A percentile compares a stretch with the other conserved stretches of the same genome.
phyloP scores from a whole-genome alignment of 2,113 vertebrate species.

The Salvelinus alpinus region DNA sequence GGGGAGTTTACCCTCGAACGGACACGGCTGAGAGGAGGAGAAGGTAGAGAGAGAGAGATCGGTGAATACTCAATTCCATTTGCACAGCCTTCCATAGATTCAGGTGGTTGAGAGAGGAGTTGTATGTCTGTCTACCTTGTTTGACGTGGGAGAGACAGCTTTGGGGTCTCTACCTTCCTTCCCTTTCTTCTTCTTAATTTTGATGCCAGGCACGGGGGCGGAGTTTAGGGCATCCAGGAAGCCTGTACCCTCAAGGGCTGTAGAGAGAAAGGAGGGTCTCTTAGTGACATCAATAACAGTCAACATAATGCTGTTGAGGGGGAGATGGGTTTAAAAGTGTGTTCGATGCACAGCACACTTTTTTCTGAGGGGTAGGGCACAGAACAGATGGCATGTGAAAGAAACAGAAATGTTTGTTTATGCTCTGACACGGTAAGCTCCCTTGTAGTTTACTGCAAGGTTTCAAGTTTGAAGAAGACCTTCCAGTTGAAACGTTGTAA shows the following conservation, averaged over 20 bases:
- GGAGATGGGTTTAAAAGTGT: background rate
- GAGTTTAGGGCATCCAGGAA: slow-evolving; percentile 96
- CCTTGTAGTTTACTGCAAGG: too few relatives aligned
- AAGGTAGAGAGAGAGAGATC: background rate
- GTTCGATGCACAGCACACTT: too few relatives aligned
- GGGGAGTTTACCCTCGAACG: slow-evolving; percentile 82
- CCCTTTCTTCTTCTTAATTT: slow-evolving; percentile 94
- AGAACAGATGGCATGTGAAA: too few relatives aligned
- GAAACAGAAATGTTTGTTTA: too few relatives aligned
- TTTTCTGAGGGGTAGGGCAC: too few relatives aligned
- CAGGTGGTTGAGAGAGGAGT: background rate
- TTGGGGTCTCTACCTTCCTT: slow-evolving; percentile 57
- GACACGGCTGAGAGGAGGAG: slow-evolving; percentile 72
- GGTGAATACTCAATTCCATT: background rate
- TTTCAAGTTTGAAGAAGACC: too few relatives aligned
- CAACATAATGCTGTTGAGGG: background rate
- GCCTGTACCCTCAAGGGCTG: slow-evolving; percentile 91
- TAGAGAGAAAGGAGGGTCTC: background rate
- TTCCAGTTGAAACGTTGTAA: too few relatives aligned
- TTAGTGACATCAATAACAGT: background rate
- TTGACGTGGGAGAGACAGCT: slow-evolving; percentile 83
- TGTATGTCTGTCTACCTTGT: slow-evolving; percentile 77
- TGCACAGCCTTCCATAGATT: background rate
- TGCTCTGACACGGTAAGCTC: too few relatives aligned
- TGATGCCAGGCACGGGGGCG: slow-evolving; percentile 90